A percentile compares a stretch with the other conserved stretches of the same genome.
phyloP scores from a whole-genome alignment of 2,888 invertebrate genomes.

The Hanleya hanleyi region DNA sequence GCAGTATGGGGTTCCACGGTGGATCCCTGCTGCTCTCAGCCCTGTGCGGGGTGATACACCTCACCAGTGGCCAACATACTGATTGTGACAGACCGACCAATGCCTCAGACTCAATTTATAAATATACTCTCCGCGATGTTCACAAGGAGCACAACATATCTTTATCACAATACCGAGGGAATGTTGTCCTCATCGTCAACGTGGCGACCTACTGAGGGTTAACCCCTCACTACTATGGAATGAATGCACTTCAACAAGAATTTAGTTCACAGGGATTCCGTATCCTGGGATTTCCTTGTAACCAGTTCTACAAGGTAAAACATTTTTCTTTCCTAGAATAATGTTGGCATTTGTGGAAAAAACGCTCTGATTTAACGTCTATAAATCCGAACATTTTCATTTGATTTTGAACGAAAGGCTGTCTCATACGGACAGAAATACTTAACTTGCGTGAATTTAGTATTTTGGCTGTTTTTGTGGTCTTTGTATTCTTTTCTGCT shows the following conservation, averaged over 20 bases:
- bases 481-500: no score
- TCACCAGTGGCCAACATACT: background rate
- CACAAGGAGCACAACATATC: slow-evolving; percentile 36
- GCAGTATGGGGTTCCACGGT: background rate
- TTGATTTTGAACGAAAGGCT: no score
- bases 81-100: background rate
- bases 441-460: no score
- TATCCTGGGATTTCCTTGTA: slow-evolving; percentile 75
- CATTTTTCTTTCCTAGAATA: no score
- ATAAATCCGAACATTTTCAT: no score
- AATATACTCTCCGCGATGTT: slow-evolving; percentile 28
- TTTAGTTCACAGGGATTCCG: slow-evolving; percentile 64
- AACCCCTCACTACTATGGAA: slow-evolving; percentile 73
- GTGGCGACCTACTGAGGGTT: slow-evolving; percentile 76
- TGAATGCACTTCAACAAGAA: slow-evolving; percentile 75
- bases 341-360: no score
- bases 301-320: slow-evolving; percentile 73
- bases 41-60: background rate
- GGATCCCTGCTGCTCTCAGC: background rate
- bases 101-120: background rate
- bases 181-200: slow-evolving; percentile 73
- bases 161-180: slow-evolving; percentile 35
- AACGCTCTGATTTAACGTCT: no score
- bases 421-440: no score
- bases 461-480: no score